Percentiles rank a stretch among this genome's conserved stretches.
Conservation (phyloP, 2,797 vertebrate genomes). For the Tokudaia tokunoshimensis region DNA sequence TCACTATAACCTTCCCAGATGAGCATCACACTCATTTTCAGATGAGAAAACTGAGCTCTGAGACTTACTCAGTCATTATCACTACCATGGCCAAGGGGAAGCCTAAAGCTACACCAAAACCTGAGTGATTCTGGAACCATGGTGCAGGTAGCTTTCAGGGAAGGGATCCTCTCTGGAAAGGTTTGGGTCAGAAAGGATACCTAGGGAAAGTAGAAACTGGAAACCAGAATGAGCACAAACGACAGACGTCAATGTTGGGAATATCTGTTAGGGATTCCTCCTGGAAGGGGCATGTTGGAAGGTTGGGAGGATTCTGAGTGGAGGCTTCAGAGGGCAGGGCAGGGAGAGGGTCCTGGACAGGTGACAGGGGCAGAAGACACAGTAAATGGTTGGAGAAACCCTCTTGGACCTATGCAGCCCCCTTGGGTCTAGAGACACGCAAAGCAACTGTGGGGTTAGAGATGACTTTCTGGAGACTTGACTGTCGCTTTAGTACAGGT, state of each 20-base stretch:
- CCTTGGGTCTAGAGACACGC: neutral
- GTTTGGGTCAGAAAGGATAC: neutral
- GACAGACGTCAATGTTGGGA: neutral
- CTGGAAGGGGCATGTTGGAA: neutral
- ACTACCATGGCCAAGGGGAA: neutral
- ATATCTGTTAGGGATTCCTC: neutral
- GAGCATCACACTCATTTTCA: neutral
- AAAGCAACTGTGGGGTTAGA: neutral
- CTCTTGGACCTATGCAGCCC: neutral
- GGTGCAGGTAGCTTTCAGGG: accelerated
- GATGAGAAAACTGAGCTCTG: neutral
- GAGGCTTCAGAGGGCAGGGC: neutral
- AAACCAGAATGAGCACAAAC: neutral
- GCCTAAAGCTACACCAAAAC: no score
- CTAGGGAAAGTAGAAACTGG: no score
- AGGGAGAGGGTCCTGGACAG: neutral
- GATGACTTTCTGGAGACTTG: neutral
- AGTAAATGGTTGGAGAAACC: neutral
- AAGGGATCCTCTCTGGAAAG: neutral
- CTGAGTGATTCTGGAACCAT: neutral
- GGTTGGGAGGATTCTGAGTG: no score
- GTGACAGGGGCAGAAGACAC: neutral
- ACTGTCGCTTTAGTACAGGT: no score
- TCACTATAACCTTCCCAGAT: neutral
- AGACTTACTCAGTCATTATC: neutral